phyloP scores from a whole-genome alignment of 2,797 vertebrate genomes.

The Scolopax rusticola region DNA sequence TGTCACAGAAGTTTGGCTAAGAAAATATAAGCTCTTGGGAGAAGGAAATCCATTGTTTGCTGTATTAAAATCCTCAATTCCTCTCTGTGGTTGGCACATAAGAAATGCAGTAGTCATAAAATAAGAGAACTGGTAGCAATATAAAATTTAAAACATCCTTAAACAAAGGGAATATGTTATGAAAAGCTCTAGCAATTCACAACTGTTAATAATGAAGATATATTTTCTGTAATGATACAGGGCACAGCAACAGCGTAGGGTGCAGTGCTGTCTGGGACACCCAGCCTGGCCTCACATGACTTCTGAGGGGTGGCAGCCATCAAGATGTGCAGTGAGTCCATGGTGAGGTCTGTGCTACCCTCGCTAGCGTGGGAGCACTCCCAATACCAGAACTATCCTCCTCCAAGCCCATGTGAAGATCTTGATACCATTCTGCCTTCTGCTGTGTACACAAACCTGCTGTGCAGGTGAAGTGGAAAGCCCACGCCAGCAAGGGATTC shows the following conservation, averaged over 20 bases:
- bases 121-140: background rate
- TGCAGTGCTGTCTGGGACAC: background rate
- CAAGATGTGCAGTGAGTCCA: background rate
- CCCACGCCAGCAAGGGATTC: background rate
- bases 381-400: background rate
- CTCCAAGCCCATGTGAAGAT: background rate
- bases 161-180: background rate
- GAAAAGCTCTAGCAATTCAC: background rate
- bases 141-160: constrained; percentile 30
- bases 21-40: background rate
- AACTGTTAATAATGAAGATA: background rate
- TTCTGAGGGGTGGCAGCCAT: background rate
- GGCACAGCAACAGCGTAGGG: background rate
- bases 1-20: background rate
- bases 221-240: background rate
- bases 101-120: constrained; percentile 1
- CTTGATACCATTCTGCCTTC: background rate
- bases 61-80: constrained; percentile 11
- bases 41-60: background rate
- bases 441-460: background rate
- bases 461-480: background rate
- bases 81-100: background rate
- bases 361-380: accelerated
- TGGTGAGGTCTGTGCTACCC: background rate
- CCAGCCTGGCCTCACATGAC: background rate